Base-by-base conservation (phyloP, 2,888 invertebrate species). In the Pachliopta kotzebuea region DNA sequence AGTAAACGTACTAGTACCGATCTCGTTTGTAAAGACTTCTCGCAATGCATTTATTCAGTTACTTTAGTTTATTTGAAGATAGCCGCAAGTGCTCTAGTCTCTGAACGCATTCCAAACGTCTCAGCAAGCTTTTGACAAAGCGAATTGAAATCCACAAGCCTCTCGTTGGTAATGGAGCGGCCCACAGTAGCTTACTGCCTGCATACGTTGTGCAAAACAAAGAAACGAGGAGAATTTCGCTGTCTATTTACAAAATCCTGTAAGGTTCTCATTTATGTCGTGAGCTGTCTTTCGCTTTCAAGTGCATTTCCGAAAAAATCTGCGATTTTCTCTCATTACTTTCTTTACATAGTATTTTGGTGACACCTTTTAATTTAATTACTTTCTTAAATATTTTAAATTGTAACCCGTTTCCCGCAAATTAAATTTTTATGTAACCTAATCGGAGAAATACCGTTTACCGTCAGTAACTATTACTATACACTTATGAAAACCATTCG, bases 101-200 rank as follows among this genome's bases (percentile, higher is more conserved):
- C 56, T 66, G 67, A 69, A 67, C 59, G 59, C 63, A 62, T 68
- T 68, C 61, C 65, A 57, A 52, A 53, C 65, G 65, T 67, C 57
- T 65, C 63, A 61, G 61, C 26, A 29, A 65, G 61, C 56, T 63
- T 61, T 59, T 67, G 56, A 83, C 79, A 81, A 80, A 81, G 80
- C 77, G 77, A 83, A 82, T 81, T 81, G 81, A 83, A 84, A 81
- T 81, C 83, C 82, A 74, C 81, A 80, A 83, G 81, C 76, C 74
- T 73, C 81, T 82, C 77, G 77, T 77, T 77, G 76, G 76, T 77
- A 76, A 74, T 76, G 72, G 76, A 75, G 74, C 71, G 76, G 74
- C 79, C 79, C 74, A 74, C 70, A 73, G 75, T 74, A 77, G 83
- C 81, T 83, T 79, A 81, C 79, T 80, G 65, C 50, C 23, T 50